phyloP scores from a whole-genome alignment of 1,140 invertebrate species.

The Neelides sp. region DNA sequence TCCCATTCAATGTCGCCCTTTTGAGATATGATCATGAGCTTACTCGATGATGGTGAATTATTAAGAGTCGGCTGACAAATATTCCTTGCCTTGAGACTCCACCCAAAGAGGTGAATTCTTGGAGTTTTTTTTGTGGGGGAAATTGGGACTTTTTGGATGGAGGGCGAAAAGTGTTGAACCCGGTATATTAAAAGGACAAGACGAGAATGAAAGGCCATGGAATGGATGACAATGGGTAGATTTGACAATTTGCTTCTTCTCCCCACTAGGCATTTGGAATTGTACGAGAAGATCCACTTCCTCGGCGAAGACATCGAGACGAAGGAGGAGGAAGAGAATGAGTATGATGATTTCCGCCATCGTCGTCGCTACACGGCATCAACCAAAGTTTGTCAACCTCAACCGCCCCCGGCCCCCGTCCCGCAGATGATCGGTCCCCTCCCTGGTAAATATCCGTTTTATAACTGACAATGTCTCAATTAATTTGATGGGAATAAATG shows the following conservation, averaged over 20 bases:
- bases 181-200: no score
- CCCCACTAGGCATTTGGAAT: constrained; percentile 57
- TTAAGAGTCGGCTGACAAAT: neutral
- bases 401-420: constrained; percentile 69
- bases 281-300: constrained; percentile 73
- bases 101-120: no score
- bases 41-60: no score
- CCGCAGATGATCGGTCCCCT: neutral
- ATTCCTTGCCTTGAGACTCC: neutral
- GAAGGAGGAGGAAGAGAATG: constrained; percentile 52
- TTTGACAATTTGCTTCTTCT: constrained; percentile 10
- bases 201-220: no score
- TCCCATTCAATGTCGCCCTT: no score
- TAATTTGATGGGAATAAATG: no score
- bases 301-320: constrained; percentile 64
- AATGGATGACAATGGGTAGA: neutral
- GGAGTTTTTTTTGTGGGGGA: no score
- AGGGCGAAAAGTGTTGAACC: no score
- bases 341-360: constrained; percentile 59
- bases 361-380: constrained; percentile 47
- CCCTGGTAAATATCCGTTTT: constrained; percentile 7
- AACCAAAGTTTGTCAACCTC: neutral
- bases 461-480: no score
- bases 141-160: no score
- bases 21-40: no score